Conservation (phyloP, 2,888 invertebrate species). For the Timema cristinae region DNA sequence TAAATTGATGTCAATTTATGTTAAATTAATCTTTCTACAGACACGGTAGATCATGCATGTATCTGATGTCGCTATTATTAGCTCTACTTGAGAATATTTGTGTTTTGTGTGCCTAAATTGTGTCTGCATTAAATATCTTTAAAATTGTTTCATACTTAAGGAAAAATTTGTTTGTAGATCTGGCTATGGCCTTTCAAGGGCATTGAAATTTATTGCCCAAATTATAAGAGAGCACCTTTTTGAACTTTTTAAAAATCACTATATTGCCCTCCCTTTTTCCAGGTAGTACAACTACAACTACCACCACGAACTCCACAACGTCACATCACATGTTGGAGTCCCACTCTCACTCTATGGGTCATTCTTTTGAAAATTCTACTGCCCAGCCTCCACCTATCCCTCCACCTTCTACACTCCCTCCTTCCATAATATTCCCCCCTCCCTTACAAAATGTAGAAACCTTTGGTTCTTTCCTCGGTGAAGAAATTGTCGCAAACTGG, state of each 20-base stretch:
- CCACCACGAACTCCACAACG: conserved; percentile 27
- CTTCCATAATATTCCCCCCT: conserved; percentile 50
- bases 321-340: conserved; percentile 26
- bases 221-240: too few relatives aligned
- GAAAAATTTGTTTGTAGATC: too few relatives aligned
- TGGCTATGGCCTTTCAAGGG: too few relatives aligned
- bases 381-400: conserved; percentile 29
- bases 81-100: too few relatives aligned
- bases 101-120: too few relatives aligned
- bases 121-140: too few relatives aligned
- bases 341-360: conserved; percentile 15
- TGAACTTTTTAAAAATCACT: background rate
- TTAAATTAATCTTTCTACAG: too few relatives aligned
- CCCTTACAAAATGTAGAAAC: conserved; percentile 64
- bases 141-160: too few relatives aligned
- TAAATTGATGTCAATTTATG: too few relatives aligned
- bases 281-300: conserved; percentile 28
- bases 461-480: conserved; percentile 72
- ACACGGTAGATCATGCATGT: too few relatives aligned
- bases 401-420: conserved; percentile 38
- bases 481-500: conserved; percentile 78
- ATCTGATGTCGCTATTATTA: too few relatives aligned
- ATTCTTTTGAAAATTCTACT: conserved; percentile 20
- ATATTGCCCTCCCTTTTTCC: conserved; percentile 21
- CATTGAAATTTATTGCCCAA: too few relatives aligned